Base-by-base conservation (phyloP, 2,113 vertebrate genomes). In the Kobus ellipsiprymnus region DNA sequence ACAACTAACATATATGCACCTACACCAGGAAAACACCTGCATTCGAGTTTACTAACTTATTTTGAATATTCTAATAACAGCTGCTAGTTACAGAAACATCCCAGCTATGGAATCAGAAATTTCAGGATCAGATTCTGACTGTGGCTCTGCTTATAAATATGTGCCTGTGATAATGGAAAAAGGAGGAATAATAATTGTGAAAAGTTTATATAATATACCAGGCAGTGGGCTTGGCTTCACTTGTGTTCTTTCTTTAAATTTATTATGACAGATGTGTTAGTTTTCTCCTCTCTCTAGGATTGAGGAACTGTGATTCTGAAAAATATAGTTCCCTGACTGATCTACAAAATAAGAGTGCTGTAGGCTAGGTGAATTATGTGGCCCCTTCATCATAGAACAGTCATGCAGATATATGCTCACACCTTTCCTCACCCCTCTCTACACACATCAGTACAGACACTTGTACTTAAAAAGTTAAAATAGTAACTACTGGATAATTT, bases 391-490 rank as follows among this genome's bases (percentile, higher is more conserved):
- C 21, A 55, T 17, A 50, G 29, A 55, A 85, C 8, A 33, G 1
- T n/a, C 13, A 7, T 6, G 33, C 3, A 25, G 21, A 78, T 1
- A 10, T 21, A 33, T 4, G 12, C 36, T 30, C 23, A 74, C 11
- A 3, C 7, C 27, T 54, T 17, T 13, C 40, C 10, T 50, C 1
- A 6, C 3, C 17, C 7, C 2, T 74, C 48, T 1, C 15, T 4
- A 71, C 16, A 50, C 5, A 40, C 5, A 84, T 7, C 85, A 59
- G 57, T 27, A 4, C 3, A 82, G 23, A 96, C 23, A 4, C 6
- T 93, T 59, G 7, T 1, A 13, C 1, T 64, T 5, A 78, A 60
- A 85, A 44, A 23, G 5, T 13, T 60, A 15, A 74, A 85, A 60
- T 0, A 71, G n/a, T 29, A 57, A 64, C 23, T 52, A 25, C 36